Conservation (phyloP, 2,888 invertebrate species). For the Sylvicola cinctus region DNA sequence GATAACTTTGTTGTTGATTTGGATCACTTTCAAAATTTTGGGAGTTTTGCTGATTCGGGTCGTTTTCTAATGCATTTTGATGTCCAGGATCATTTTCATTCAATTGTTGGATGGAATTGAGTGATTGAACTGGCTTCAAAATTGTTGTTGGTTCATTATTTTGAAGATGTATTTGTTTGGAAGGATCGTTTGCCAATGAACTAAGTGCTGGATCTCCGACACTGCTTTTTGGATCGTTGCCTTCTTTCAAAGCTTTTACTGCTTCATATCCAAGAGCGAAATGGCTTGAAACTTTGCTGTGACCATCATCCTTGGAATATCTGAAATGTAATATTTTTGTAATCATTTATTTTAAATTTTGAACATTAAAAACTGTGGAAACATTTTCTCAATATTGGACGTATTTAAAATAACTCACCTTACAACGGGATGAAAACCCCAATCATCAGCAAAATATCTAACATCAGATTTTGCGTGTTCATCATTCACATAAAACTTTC, state of each 20-base stretch:
- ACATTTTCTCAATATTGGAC: too few species aligned
- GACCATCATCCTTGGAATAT: conserved; percentile 26
- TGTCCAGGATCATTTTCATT: too few species aligned
- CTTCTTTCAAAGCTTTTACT: conserved; percentile 17
- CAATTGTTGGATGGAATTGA: too few species aligned
- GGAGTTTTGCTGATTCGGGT: too few species aligned
- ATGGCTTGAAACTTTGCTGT: conserved; percentile 26
- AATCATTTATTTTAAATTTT: conserved; percentile 1
- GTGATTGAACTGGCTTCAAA: too few species aligned
- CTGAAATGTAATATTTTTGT: conserved; percentile 6
- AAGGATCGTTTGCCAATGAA: too few species aligned
- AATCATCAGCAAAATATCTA: conserved; percentile 37
- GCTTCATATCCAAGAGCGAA: conserved; percentile 29
- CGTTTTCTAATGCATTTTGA: too few species aligned
- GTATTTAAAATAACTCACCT: conserved; percentile 12
- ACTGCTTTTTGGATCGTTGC: conserved; percentile 1
- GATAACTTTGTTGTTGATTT: conserved; percentile 1
- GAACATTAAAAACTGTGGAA: not conserved
- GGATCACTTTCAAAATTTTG: too few species aligned
- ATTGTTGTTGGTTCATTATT: too few species aligned
- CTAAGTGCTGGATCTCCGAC: too few species aligned
- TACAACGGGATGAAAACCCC: conserved; percentile 42
- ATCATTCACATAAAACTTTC: conserved; percentile 21
- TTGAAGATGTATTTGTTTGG: too few species aligned
- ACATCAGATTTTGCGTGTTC: conserved; percentile 29